These are phyloP conservation scores for Anguilla marmorata DNA, from an alignment of 2,797 vertebrate species.

Conservation along the genomic window DNA sequence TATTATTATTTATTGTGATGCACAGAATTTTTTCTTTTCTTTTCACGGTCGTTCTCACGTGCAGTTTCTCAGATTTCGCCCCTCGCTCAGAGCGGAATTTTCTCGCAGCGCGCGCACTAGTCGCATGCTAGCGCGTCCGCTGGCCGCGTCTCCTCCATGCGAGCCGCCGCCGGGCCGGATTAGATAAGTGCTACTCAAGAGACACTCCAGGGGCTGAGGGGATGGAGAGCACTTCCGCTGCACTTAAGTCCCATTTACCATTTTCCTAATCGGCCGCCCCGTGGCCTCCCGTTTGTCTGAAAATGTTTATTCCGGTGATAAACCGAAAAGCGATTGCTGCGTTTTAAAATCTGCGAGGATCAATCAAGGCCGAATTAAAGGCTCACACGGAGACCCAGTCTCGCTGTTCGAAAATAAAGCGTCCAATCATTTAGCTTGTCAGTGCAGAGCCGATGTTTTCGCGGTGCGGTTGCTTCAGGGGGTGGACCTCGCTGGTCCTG, in stretches of 20 bases:
- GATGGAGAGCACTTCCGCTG: slow-evolving; percentile 32
- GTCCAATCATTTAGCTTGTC: background rate
- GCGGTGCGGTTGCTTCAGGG: background rate
- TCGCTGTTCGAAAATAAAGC: background rate
- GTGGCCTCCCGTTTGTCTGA: slow-evolving; percentile 27
- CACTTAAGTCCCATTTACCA: slow-evolving; percentile 37
- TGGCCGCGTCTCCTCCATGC: background rate
- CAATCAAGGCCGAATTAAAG: background rate
- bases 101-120: background rate
- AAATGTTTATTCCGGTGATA: slow-evolving; percentile 34
- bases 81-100: background rate
- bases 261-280: slow-evolving; percentile 31
- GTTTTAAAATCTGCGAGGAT: slow-evolving; percentile 11
- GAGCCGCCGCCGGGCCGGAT: background rate
- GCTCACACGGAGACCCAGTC: background rate
- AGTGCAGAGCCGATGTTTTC: background rate
- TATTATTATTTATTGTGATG: background rate
- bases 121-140: background rate
- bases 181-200: slow-evolving; percentile 43
- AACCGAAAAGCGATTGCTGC: slow-evolving; percentile 38
- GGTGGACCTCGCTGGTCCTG: background rate
- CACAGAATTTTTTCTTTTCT: background rate
- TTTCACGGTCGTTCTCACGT: background rate
- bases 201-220: slow-evolving; percentile 29
- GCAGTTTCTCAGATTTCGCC: background rate